Conservation (phyloP, 2,888 invertebrate species). For the Cerastis leucographa region DNA sequence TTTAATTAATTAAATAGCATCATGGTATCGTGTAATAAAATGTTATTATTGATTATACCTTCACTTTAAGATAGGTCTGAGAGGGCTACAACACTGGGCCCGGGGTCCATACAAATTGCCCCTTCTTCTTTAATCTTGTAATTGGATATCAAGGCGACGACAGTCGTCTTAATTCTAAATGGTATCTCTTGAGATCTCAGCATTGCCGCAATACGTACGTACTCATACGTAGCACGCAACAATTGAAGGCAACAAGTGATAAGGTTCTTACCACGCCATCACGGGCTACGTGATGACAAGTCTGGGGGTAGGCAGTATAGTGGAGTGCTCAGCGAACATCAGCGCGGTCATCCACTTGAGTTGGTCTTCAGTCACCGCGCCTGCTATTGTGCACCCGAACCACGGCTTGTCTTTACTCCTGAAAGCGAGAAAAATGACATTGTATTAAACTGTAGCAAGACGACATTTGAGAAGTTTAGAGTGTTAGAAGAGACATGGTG, state of each 20-base stretch:
- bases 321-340: conserved; percentile 93
- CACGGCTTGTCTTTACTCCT: conserved; percentile 94
- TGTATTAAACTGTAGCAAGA: background rate
- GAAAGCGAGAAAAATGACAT: conserved; percentile 24
- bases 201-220: background rate
- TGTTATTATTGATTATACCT: too few relatives aligned
- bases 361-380: conserved; percentile 93
- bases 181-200: background rate
- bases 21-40: too few relatives aligned
- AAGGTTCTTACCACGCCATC: conserved; percentile 1
- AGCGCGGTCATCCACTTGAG: conserved; percentile 95
- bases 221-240: background rate
- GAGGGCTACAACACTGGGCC: too few relatives aligned
- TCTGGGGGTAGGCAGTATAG: conserved; percentile 89
- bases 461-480: background rate
- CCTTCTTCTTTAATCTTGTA: background rate
- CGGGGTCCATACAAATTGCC: too few relatives aligned
- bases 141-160: background rate
- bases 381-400: conserved; percentile 95
- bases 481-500: background rate
- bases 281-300: conserved; percentile 83
- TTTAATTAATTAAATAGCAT: too few relatives aligned
- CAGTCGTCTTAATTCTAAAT: background rate
- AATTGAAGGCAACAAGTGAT: background rate
- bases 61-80: too few relatives aligned